Percentiles rank a stretch among this genome's conserved stretches.
phyloP scores from a whole-genome alignment of 2,113 vertebrate species.

The Taurulus bubalis region DNA sequence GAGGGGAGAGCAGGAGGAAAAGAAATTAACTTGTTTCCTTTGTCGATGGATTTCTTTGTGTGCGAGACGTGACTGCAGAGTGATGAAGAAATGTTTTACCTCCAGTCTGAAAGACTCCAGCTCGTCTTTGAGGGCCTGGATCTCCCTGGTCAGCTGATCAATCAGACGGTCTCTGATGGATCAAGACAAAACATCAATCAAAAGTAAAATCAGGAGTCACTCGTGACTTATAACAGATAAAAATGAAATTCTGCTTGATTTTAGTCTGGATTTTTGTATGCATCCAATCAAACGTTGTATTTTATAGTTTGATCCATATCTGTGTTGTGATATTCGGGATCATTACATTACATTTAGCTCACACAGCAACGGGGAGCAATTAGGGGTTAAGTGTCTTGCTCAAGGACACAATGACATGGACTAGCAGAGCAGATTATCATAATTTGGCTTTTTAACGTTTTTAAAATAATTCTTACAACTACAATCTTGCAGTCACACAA shows the following conservation, averaged over 20 bases:
- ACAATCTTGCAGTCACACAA: background rate
- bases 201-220: background rate
- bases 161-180: conserved; percentile 91
- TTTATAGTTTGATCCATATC: no score
- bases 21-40: background rate
- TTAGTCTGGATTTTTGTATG: background rate
- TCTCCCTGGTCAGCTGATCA: conserved; percentile 90
- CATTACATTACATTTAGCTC: no score
- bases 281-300: background rate
- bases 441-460: no score
- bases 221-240: background rate
- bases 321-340: background rate
- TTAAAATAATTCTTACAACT: background rate
- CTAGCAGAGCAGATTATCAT: no score
- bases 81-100: conserved; percentile 75
- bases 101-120: conserved; percentile 90
- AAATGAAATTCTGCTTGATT: background rate
- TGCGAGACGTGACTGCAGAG: background rate
- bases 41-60: background rate
- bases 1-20: background rate
- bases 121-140: conserved; percentile 89
- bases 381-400: no score
- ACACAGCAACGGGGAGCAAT: no score
- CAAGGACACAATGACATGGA: no score
- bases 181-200: background rate